Percentiles rank a stretch among this genome's conserved stretches.
Conservation (phyloP, 2,113 vertebrate species). For the Lampris incognitus region DNA sequence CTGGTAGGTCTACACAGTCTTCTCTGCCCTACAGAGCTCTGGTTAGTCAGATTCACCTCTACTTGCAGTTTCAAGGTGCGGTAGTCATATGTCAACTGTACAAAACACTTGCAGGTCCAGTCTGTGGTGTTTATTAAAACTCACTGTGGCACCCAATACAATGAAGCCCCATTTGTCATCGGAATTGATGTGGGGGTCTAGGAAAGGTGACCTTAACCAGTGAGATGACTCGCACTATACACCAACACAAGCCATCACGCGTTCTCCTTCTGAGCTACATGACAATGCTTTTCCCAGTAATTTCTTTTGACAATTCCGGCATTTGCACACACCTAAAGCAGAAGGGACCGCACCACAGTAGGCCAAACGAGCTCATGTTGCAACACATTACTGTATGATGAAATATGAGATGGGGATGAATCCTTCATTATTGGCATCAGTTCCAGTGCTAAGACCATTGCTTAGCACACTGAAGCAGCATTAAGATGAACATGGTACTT, state of each 20-base stretch:
- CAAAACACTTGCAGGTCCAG: conserved; percentile 54
- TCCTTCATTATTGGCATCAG: conserved; percentile 30
- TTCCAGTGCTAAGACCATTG: conserved; percentile 14
- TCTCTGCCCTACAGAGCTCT: conserved; percentile 12
- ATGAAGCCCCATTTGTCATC: conserved; percentile 54
- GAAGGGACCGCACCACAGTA: not conserved
- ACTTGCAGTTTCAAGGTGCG: conserved; percentile 49
- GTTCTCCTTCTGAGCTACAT: not conserved
- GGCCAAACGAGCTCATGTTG: conserved; percentile 53
- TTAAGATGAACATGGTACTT: conserved; percentile 1
- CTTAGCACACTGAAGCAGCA: conserved; percentile 5
- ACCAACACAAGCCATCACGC: conserved; percentile 17
- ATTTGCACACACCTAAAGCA: conserved; percentile 15
- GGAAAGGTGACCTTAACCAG: conserved; percentile 46
- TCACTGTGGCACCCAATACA: conserved; percentile 22
- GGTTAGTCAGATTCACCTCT: conserved; percentile 50
- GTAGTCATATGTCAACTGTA: conserved; percentile 49
- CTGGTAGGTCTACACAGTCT: conserved; percentile 45
- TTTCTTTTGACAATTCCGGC: conserved; percentile 42
- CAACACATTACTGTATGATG: conserved; percentile 55
- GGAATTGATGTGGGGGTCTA: conserved; percentile 32
- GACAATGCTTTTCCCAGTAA: conserved; percentile 26
- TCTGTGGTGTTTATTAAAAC: conserved; percentile 37
- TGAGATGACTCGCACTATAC: not conserved
- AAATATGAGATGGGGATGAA: conserved; percentile 48